phyloP scores from a whole-genome alignment of 2,797 vertebrate species.

The Cossypha niveicapilla region DNA sequence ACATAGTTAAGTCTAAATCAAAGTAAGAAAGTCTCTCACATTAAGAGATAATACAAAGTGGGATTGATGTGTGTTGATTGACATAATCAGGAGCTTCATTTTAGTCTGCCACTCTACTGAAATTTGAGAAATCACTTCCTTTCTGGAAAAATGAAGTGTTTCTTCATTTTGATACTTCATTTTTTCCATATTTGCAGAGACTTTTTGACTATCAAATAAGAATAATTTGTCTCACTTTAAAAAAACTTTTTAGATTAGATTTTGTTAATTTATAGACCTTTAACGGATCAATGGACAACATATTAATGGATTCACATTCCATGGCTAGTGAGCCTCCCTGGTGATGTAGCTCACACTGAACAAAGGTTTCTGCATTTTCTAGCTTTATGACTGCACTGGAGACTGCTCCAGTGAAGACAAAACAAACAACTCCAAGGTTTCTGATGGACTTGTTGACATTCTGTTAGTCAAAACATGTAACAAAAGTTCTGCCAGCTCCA shows the following conservation, averaged over 20 bases:
- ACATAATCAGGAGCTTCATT: background rate
- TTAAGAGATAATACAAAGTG: background rate
- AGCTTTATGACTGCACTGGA: background rate
- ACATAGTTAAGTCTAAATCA: background rate
- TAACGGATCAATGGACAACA: background rate
- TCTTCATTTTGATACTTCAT: background rate
- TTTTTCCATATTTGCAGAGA: background rate
- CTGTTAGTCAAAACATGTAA: slow-evolving; percentile 33
- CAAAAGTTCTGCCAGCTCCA: slow-evolving; percentile 34
- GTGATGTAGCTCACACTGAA: background rate
- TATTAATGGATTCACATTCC: background rate
- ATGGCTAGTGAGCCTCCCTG: background rate
- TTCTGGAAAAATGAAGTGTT: background rate
- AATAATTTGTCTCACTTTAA: background rate
- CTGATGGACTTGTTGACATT: slow-evolving; percentile 38
- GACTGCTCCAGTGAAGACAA: slow-evolving; percentile 24
- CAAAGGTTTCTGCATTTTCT: background rate
- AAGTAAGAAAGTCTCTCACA: background rate
- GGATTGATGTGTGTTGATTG: background rate
- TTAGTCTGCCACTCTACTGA: background rate
- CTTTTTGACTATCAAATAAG: background rate
- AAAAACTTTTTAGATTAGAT: background rate
- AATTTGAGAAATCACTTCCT: background rate
- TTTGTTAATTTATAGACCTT: background rate
- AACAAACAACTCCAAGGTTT: slow-evolving; percentile 23